Conservation (phyloP, 2,888 invertebrate species). For the Hetaerina titia region DNA sequence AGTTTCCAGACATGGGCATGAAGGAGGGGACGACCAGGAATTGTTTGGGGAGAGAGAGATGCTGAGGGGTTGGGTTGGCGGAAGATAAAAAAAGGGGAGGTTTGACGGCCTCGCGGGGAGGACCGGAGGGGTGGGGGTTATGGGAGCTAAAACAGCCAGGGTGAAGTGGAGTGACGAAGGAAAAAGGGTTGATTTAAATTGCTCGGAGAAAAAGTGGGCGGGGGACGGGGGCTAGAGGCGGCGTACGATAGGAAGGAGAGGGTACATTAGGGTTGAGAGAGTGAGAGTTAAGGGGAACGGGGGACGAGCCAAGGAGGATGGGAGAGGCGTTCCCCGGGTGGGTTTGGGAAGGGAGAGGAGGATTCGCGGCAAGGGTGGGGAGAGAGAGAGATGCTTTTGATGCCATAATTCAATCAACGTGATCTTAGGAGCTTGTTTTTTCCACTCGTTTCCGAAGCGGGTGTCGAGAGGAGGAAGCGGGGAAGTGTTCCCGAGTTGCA, state of each 20-base stretch:
- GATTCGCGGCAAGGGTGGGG: not conserved
- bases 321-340: no score
- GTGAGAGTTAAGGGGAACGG: not conserved
- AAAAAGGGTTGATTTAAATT: conserved; percentile 42
- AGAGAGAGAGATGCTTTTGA: conserved; percentile 32
- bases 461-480: not conserved
- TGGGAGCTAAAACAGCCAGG: no score
- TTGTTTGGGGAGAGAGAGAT: not conserved
- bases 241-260: not conserved
- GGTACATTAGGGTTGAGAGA: conserved; percentile 6
- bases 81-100: conserved; percentile 14
- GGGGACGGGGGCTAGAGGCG: not conserved
- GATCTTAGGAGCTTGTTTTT: not conserved
- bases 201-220: not conserved
- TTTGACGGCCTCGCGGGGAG: not conserved
- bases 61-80: not conserved
- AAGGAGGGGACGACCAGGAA: not conserved
- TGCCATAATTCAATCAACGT: conserved; percentile 37
- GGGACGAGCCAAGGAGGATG: not conserved
- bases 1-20: not conserved
- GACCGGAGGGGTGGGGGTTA: not conserved
- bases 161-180: not conserved
- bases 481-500: not conserved
- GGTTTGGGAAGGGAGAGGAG: not conserved
- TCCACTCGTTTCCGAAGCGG: not conserved